Conservation (phyloP, 1,140 invertebrate genomes). For the Nymphalis io region DNA sequence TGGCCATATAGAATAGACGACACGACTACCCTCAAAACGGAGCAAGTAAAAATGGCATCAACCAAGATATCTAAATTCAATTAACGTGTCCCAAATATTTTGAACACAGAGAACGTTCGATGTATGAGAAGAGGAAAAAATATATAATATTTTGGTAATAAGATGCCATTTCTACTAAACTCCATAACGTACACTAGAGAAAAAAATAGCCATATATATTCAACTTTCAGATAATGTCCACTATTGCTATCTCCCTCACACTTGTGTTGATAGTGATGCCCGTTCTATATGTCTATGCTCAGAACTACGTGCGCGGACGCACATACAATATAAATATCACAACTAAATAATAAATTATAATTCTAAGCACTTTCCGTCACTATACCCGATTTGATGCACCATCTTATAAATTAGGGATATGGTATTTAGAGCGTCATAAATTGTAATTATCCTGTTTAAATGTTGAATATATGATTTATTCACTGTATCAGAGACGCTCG, state of each 20-base stretch:
- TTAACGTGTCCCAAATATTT: not conserved
- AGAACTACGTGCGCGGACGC: slow-evolving; percentile 45
- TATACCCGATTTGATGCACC: slow-evolving; percentile 59
- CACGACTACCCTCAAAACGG: not conserved
- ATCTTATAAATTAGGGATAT: slow-evolving; percentile 71
- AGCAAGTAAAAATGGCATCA: not conserved
- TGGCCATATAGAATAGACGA: slow-evolving; percentile 31
- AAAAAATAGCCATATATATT: slow-evolving; percentile 7
- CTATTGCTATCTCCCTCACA: slow-evolving; percentile 20
- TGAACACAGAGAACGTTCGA: not conserved
- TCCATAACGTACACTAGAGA: slow-evolving; percentile 1
- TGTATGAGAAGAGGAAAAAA: slow-evolving; percentile 4
- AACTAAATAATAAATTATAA: slow-evolving; percentile 69
- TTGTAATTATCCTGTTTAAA: slow-evolving; percentile 24
- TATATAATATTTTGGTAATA: not conserved
- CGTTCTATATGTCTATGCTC: slow-evolving; percentile 30
- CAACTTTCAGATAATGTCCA: slow-evolving; percentile 5
- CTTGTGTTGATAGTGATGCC: not conserved
- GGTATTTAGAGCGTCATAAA: slow-evolving; percentile 55
- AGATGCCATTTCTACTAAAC: slow-evolving; percentile 1
- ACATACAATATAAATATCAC: slow-evolving; percentile 63
- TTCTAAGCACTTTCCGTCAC: slow-evolving; percentile 51
- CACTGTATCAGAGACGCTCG: slow-evolving; percentile 40
- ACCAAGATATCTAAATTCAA: not conserved
- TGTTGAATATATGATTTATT: slow-evolving; percentile 9